Conservation (phyloP, 2,888 invertebrate genomes). For the Tachystola acroxantha region DNA sequence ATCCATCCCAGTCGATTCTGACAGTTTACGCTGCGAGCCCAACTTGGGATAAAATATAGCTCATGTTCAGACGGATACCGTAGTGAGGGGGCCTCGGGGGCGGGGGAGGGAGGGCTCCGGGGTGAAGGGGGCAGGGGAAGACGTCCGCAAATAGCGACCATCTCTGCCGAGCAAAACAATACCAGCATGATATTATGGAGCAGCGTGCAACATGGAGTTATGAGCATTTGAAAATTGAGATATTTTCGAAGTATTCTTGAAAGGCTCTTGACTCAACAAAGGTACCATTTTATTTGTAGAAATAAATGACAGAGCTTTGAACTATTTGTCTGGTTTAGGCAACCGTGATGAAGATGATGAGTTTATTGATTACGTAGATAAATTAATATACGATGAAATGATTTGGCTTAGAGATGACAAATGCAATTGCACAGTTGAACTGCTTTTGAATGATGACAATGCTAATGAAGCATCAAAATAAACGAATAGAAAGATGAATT, state of each 20-base stretch:
- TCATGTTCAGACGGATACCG: slow-evolving; percentile 69
- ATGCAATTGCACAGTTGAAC: too few relatives aligned
- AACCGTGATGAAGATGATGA: too few relatives aligned
- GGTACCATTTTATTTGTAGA: too few relatives aligned
- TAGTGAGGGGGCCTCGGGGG: slow-evolving; percentile 33
- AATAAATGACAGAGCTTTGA: too few relatives aligned
- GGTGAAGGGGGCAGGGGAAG: slow-evolving; percentile 26
- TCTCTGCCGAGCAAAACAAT: slow-evolving; percentile 72
- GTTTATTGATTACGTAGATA: too few relatives aligned
- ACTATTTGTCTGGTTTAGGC: too few relatives aligned
- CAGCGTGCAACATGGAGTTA: slow-evolving; percentile 38
- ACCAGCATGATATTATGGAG: slow-evolving; percentile 69
- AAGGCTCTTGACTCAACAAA: too few relatives aligned
- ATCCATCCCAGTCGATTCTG: slow-evolving; percentile 62
- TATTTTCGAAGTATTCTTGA: slow-evolving; percentile 5
- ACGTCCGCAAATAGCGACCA: slow-evolving; percentile 72
- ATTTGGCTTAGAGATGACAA: too few relatives aligned
- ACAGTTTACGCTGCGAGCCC: slow-evolving; percentile 71
- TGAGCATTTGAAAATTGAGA: slow-evolving; percentile 11
- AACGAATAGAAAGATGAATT: background rate
- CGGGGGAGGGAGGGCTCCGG: slow-evolving; percentile 23
- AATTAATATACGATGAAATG: too few relatives aligned
- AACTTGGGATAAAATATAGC: slow-evolving; percentile 75
- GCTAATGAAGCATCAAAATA: too few relatives aligned
- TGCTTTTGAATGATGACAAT: too few relatives aligned